These are phyloP conservation scores for Hypothenemus hampei DNA, from an alignment of 1,140 invertebrate genomes.

Conservation along the genomic window DNA sequence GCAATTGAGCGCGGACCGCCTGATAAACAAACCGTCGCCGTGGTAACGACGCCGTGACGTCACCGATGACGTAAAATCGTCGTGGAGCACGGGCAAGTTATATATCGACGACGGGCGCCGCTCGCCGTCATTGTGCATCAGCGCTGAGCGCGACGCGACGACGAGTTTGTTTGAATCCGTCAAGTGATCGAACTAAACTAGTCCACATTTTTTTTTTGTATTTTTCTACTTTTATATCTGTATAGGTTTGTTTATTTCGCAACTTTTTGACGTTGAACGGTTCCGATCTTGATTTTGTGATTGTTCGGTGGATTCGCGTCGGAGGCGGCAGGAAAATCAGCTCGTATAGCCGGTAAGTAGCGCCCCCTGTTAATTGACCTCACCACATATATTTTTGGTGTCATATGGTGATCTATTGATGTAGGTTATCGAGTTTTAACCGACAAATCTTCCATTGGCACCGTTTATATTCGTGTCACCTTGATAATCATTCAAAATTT, in stretches of 20 bases:
- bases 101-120: constrained; percentile 41
- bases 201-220: constrained; percentile 46
- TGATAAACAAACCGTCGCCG: constrained; percentile 44
- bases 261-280: too few species aligned
- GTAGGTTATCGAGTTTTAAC: constrained; percentile 14
- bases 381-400: not conserved
- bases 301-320: constrained; percentile 36
- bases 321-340: too few species aligned
- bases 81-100: constrained; percentile 36
- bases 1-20: constrained; percentile 33
- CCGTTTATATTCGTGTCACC: constrained; percentile 1
- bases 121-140: constrained; percentile 40
- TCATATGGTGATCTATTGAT: constrained; percentile 7
- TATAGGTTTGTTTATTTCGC: constrained; percentile 42
- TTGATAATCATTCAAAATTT: too few species aligned
- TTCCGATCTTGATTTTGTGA: constrained; percentile 32
- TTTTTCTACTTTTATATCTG: constrained; percentile 46
- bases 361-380: constrained; percentile 2
- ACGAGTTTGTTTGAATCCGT: constrained; percentile 37
- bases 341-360: constrained; percentile 36
- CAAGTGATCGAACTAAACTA: constrained; percentile 36
- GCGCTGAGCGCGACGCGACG: constrained; percentile 41
- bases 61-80: constrained; percentile 37
- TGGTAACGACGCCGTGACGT: constrained; percentile 41
- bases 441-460: constrained; percentile 5